These are phyloP conservation scores for Anarsia innoxiella DNA, from an alignment of 2,888 invertebrate genomes.

Conservation along the genomic window DNA sequence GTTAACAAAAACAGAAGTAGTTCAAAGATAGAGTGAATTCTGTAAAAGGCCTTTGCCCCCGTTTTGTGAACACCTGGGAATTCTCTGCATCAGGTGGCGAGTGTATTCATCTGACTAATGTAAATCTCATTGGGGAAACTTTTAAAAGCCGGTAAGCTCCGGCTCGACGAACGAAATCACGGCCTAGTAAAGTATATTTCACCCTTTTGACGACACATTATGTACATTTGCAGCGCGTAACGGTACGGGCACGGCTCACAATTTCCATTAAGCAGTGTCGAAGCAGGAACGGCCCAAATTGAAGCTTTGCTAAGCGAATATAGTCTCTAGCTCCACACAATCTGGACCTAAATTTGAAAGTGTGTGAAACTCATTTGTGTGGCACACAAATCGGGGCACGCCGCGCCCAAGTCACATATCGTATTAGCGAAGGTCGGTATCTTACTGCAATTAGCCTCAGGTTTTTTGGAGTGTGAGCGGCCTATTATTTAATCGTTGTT, in stretches of 20 bases:
- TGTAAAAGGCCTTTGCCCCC: no score
- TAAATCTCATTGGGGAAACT: constrained; percentile 55
- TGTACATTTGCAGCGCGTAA: constrained; percentile 72
- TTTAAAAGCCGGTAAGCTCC: constrained; percentile 56
- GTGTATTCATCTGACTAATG: constrained; percentile 36
- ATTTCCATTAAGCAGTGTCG: constrained; percentile 64
- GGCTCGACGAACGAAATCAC: constrained; percentile 61
- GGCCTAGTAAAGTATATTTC: constrained; percentile 69
- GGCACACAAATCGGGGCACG: constrained; percentile 28
- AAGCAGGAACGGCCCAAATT: constrained; percentile 51
- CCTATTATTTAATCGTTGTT: constrained; percentile 7
- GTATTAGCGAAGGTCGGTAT: constrained; percentile 72
- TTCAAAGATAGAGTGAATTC: no score
- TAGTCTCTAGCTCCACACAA: constrained; percentile 30
- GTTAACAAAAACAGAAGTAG: no score
- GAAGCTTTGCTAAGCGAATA: constrained; percentile 29
- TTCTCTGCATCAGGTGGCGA: constrained; percentile 20
- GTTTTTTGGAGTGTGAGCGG: constrained; percentile 53
- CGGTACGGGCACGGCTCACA: constrained; percentile 71
- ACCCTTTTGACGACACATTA: constrained; percentile 75
- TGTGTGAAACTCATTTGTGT: constrained; percentile 32
- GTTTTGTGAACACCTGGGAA: constrained; percentile 6
- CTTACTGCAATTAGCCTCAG: constrained; percentile 71
- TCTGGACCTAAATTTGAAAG: constrained; percentile 26
- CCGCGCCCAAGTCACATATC: constrained; percentile 68